Base-by-base conservation (phyloP, 1,140 invertebrate species). In the Papilio xuthus region DNA sequence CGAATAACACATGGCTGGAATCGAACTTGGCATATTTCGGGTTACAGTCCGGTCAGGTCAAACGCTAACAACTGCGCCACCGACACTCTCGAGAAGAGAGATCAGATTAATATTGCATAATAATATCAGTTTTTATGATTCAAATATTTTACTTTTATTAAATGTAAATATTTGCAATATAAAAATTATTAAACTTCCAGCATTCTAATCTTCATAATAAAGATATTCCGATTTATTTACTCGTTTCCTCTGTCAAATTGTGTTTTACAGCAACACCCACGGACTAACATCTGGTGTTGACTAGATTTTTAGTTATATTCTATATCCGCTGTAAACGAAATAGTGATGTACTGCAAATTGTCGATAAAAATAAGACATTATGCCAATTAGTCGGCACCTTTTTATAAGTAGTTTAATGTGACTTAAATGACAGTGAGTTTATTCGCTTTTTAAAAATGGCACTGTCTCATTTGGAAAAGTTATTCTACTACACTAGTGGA, bases 201-300 rank as follows among this genome's bases (percentile, higher is more conserved):
- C 56, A 28, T 60, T 60, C 9, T 60, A 28, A 26, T 60, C 20
- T 23, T 28, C 56, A 13, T 60, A 60, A 60, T 60, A 60, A 3
- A 60, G 56, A 26, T 60, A 26, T 23, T 60, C 56, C 13, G 60
- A 28, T 28, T 28, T 67, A 12, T 67, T 67, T 63, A 32, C 60
- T 2, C 60, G 26, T 32, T 67, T 32, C 13, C 23, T 67, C 4
- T 67, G 13, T 26, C 60, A 67, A 28, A 28, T 67, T 18, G 26
- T 67, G 23, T 60, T 20, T 67, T 32, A 26, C 60, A 67, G 56
- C 26, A 28, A 28, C 60, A 67, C 60, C 60, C 60, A 67, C 60
- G 60, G 60, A 2, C 23, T 60, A 67, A 67, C 60, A 67, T 67
- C 60, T 67, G 60, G 60, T 67, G 60, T 67, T 67, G 60, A 67